A percentile compares a stretch with the other conserved stretches of the same genome.
phyloP scores from a whole-genome alignment of 2,113 vertebrate species.

The Polyodon spathula region DNA sequence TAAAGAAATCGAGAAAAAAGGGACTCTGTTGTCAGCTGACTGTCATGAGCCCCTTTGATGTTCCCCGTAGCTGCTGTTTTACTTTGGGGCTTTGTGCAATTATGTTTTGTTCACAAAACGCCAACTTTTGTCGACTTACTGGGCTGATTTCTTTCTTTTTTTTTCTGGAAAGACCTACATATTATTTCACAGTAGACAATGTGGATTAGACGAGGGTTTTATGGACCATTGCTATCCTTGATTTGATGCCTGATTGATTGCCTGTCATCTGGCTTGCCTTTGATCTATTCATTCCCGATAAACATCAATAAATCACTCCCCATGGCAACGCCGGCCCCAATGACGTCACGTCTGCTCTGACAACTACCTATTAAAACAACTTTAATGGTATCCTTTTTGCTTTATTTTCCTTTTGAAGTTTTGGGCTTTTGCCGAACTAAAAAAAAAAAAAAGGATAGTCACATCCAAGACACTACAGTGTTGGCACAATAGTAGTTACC shows the following conservation, averaged over 20 bases:
- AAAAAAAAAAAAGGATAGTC: background rate
- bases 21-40: constrained; percentile 64
- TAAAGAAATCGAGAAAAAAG: constrained; percentile 35
- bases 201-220: constrained; percentile 72
- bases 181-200: constrained; percentile 65
- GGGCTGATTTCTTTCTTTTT: constrained; percentile 19
- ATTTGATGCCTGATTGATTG: constrained; percentile 96
- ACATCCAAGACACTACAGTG: too few relatives aligned
- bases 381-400: constrained; percentile 40
- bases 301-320: constrained; percentile 93
- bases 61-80: constrained; percentile 30
- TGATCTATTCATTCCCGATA: constrained; percentile 98
- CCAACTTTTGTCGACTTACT: constrained; percentile 46
- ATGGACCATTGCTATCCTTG: constrained; percentile 89
- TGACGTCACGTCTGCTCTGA: constrained; percentile 79
- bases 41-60: constrained; percentile 47
- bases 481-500: too few relatives aligned
- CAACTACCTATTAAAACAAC: constrained; percentile 51
- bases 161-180: constrained; percentile 52
- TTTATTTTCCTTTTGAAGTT: constrained; percentile 11
- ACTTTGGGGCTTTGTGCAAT: constrained; percentile 22
- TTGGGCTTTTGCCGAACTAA: background rate
- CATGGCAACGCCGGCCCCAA: constrained; percentile 65
- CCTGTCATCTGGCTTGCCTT: constrained; percentile 80
- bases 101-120: constrained; percentile 34